Base-by-base conservation (phyloP, 2,113 vertebrate genomes). In the Odocoileus hemionus region DNA sequence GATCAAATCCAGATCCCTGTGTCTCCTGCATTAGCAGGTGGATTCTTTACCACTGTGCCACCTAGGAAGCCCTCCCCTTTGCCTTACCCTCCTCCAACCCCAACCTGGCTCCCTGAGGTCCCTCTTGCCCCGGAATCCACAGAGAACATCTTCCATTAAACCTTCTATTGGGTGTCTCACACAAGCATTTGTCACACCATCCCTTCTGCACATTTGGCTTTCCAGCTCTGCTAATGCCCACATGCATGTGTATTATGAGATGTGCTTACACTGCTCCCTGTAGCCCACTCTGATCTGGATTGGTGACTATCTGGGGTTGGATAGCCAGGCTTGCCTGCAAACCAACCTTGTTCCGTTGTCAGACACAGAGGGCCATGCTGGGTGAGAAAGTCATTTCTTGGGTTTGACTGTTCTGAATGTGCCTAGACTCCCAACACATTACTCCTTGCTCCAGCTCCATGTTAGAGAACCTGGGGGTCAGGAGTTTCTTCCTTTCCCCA, bases 191-290 rank as follows among this genome's bases (percentile, higher is more conserved):
- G 9, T 30, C 26, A 25, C 6, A 17, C 11, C 45, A 11, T 43
- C 39, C 14, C 28, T 70, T 36, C 21, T 43, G 33, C 16, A 6
- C 1, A 3, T 74, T 25, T 43, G 70, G 70, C 43, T 78, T 89
- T 64, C 19, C 33, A n/a, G 57, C 50, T 43, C 7, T 23, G 70
- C 50, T 64, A 23, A 45, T 13, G 58, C 39, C 74, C 39, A 26
- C 17, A 28, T 25, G 23, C 17, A 1, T 3, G n/a, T 12, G 13
- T 45, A 5, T 23, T 1, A 58, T 3, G 43, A 54, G 21, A 26
- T 43, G 47, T 11, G 10, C 33, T 88, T 39, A 11, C 5, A 2
- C 19, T 17, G 23, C 14, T 79, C 86, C 9, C 36, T 14, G 50
- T 26, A 25, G 15, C 17, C n/a, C 80, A 23, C 57, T 54, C 52